Evolutionary conservation across 2,113 vertebrate species (phyloP), one percentile per base, ranked within the genome.

Genomic region (Macaca mulatta): DNA sequence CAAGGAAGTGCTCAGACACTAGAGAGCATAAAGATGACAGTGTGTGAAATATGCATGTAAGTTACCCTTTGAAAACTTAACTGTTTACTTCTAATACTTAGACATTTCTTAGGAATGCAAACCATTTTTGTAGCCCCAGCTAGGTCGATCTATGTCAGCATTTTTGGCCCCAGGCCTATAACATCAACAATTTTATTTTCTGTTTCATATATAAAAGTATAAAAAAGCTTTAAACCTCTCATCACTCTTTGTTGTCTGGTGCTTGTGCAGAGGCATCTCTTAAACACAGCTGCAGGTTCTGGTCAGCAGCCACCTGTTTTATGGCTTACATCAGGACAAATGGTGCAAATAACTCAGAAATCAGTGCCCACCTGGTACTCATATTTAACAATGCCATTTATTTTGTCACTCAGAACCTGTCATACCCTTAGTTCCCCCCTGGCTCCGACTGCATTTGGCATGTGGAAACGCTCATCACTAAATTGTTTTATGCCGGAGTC

Each of bases 1-100:
- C 99, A 48, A 99, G 98, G 98, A 99, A 99, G 97, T 99, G 99
- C 86, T 99, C 98, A 4, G 99, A 99, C 94, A 99, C 99, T 99
- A 90, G 75, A 89, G 89, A 92, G 75, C 94, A 90, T 40, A 79
- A 87, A 94, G 45, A 94, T 77, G 1, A n/a, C 84, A 92, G 83
- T 8, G 0, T 82, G 78, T 83, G 67, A 96, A n/a, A 74, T 2
- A 38, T 2, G 32, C 23, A 40, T 1, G 3, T 0, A 10, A 81
- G 67, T 38, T 3, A 16, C 9, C 17, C 2, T n/a, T 55, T 85
- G 59, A 48, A 93, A 81, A 84, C 27, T 55, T n/a, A 38, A 57
- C 69, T 74, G 22, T 8, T 25, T 70, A 27, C 82, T 79, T 89
- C 25, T 32, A 94, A 77, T 45, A 77, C 17, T 55, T 30, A 70